Percentiles rank a stretch among this genome's conserved stretches.
Conservation (phyloP, 1,140 invertebrate genomes). For the Temnothorax nylanderi region DNA sequence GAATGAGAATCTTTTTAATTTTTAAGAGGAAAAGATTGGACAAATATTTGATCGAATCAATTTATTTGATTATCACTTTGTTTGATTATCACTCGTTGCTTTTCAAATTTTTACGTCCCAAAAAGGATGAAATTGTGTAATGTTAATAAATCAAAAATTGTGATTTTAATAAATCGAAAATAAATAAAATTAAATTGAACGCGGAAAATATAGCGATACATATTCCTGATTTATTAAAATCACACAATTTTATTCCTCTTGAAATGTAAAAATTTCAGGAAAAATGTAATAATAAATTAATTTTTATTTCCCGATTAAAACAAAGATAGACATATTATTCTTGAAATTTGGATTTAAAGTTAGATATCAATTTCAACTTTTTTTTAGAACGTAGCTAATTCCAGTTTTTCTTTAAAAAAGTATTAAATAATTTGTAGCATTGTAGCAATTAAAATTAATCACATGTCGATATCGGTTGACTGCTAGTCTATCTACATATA, state of each 20-base stretch:
- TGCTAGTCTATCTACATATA: no score
- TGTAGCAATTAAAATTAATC: neutral
- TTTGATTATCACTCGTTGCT: neutral
- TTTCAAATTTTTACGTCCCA: neutral
- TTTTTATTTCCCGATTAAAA: neutral
- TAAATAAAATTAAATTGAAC: conserved; percentile 6
- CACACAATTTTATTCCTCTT: conserved; percentile 9
- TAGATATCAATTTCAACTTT: neutral
- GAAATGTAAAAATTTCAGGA: neutral
- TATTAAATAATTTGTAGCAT: neutral
- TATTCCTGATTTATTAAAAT: conserved; percentile 18
- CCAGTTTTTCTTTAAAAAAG: neutral
- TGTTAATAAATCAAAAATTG: neutral
- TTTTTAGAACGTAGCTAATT: neutral
- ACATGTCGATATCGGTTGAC: no score
- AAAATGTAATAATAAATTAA: neutral
- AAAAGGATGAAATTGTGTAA: neutral
- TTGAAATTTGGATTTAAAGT: neutral
- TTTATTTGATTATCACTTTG: neutral
- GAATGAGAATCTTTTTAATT: neutral
- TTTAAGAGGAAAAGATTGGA: neutral
- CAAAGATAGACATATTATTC: neutral
- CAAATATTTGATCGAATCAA: neutral
- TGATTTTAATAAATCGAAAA: conserved; percentile 1
- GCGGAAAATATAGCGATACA: neutral